Conservation (phyloP, 2,797 vertebrate species). For the Gymnopithys bicolor region DNA sequence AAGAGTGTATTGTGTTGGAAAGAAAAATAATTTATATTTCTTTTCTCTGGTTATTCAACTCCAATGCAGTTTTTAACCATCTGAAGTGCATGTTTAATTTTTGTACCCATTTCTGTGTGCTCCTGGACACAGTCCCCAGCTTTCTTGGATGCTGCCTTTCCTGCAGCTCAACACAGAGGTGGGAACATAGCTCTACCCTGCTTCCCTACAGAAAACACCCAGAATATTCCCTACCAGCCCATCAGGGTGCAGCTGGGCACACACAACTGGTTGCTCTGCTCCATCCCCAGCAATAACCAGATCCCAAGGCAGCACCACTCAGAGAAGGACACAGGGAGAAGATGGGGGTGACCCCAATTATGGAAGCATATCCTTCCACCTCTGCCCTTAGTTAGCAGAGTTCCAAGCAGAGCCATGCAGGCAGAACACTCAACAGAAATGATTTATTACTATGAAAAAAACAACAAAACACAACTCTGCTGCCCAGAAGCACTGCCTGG, state of each 20-base stretch:
- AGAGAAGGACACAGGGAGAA: background rate
- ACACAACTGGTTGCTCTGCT: background rate
- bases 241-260: background rate
- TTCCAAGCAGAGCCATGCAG: background rate
- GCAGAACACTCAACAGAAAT: background rate
- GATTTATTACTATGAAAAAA: background rate
- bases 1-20: slow-evolving; percentile 3
- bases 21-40: slow-evolving; percentile 19
- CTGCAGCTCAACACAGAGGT: background rate
- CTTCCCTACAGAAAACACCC: background rate
- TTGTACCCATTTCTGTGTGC: background rate
- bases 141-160: background rate
- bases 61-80: rapidly evolving
- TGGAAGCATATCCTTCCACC: background rate
- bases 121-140: too few relatives aligned
- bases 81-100: rapidly evolving
- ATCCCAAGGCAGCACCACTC: background rate
- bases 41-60: background rate
- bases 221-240: background rate
- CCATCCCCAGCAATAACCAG: background rate
- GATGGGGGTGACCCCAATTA: rapidly evolving
- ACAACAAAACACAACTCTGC: background rate
- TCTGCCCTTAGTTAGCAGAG: background rate
- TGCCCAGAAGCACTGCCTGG: background rate
- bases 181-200: background rate